Evolutionary conservation across 2,797 vertebrate species (phyloP).

Genomic region (Smutsia temminckii): DNA sequence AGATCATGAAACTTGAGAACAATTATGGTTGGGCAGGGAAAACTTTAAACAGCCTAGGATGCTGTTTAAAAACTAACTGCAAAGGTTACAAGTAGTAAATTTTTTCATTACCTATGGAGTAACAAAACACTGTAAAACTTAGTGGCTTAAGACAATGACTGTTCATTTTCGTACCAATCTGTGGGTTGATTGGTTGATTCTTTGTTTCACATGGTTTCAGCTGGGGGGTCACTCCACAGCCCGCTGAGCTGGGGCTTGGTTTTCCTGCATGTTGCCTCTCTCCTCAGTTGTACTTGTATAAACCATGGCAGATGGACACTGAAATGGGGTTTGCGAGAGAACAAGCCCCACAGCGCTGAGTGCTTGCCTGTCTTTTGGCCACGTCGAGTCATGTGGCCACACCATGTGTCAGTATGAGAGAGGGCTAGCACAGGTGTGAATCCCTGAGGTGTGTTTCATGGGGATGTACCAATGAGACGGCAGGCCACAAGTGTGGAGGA

Average conservation of each 20-base stretch:
- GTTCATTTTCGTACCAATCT: background rate
- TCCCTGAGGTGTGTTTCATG: background rate
- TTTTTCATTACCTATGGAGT: background rate
- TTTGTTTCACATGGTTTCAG: background rate
- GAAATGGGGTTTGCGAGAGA: background rate
- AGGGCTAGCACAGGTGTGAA: background rate
- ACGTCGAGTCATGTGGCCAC: background rate
- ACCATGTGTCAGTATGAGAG: background rate
- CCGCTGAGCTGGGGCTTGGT: background rate
- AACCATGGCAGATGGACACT: background rate
- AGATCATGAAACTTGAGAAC: background rate
- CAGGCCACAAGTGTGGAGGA: background rate
- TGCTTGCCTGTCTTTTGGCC: background rate
- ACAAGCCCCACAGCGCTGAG: background rate
- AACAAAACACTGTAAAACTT: background rate
- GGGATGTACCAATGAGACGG: background rate
- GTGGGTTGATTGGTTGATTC: background rate
- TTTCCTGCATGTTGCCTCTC: background rate
- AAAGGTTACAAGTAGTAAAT: background rate
- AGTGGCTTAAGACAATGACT: background rate
- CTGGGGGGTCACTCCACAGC: background rate
- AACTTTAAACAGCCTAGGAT: background rate
- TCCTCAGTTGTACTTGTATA: background rate
- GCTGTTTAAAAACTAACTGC: background rate
- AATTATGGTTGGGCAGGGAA: background rate